Base-by-base conservation (phyloP, 2,113 vertebrate genomes). In the Phalacrocorax aristotelis region DNA sequence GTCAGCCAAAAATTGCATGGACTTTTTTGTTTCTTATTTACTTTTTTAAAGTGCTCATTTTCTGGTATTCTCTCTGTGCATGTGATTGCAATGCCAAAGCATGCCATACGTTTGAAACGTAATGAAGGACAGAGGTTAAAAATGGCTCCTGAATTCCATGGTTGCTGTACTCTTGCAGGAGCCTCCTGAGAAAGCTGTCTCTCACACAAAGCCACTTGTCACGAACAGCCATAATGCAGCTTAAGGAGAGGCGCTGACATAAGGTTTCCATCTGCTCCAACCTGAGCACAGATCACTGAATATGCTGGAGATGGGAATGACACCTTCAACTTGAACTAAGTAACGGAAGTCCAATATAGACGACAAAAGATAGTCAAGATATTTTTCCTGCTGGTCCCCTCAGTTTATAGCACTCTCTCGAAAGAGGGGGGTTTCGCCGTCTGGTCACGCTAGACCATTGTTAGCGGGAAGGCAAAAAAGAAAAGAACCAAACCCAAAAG, bases 211-310 rank as follows among this genome's bases (percentile, higher is more conserved):
- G 52, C 38, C 74, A 68, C 72, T 94, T 87, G 72, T 72, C 87
- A 92, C 10, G 49, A 90, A 84, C 34, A 94, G 64, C 92, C 69
- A 75, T 64, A 84, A 95, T 23, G 77, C 61, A 90, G 72, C 72
- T 90, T 84, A 95, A 79, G 69, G 19, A 84, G 86, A 95, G 81
- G 83, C 44, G 77, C 66, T 95, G 81, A 94, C 93, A 93, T 72
- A 95, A 96, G 69, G 81, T 32, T 95, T 91, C 92, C 91, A 97
- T 97, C 91, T 95, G 90, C 72, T 92, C 40, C 49, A 15, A 54
- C 80, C 77, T 76, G 44, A 79, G 44, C 46, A 81, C 72, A 68
- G 60, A 91, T 85, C 64, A 89, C 36, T 42, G 77, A 79, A 4
- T 75, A 91, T 57, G 65, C 1, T 93, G 74, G 93, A 85, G 87